Conservation (phyloP, 2,888 invertebrate genomes). For the Acleris emargana region DNA sequence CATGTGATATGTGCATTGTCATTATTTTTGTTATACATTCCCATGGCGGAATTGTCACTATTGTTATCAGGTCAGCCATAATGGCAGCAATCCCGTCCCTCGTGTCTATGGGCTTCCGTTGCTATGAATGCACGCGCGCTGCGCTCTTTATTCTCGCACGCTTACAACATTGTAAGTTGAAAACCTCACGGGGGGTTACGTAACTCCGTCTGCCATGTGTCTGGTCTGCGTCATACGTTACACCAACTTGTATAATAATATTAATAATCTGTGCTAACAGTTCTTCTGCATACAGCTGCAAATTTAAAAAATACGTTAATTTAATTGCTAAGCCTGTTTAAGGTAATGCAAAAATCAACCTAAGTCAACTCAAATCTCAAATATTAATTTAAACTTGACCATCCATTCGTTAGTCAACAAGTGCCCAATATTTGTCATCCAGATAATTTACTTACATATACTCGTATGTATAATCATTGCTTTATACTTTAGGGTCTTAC, state of each 20-base stretch:
- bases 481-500: too few relatives aligned
- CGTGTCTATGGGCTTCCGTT: slow-evolving; percentile 7
- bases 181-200: slow-evolving; percentile 10
- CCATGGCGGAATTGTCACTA: neutral
- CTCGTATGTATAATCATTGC: too few relatives aligned
- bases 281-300: neutral
- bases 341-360: too few relatives aligned
- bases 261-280: neutral
- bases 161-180: slow-evolving; percentile 20
- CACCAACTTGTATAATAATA: neutral
- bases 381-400: too few relatives aligned
- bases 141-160: neutral
- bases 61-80: neutral
- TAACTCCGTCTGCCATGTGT: slow-evolving; percentile 25
- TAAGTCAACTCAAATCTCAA: too few relatives aligned
- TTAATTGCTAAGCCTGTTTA: too few relatives aligned
- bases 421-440: too few relatives aligned
- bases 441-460: too few relatives aligned
- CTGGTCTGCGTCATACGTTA: slow-evolving; percentile 6
- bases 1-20: slow-evolving; percentile 13
- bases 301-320: neutral
- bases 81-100: neutral
- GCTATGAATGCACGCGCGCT: neutral
- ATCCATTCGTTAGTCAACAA: too few relatives aligned
- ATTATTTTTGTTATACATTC: slow-evolving; percentile 12